A percentile compares a stretch with the other conserved stretches of the same genome.
Evolutionary conservation across 2,888 invertebrate species (phyloP).

Genomic region (Anoncus sp.): DNA sequence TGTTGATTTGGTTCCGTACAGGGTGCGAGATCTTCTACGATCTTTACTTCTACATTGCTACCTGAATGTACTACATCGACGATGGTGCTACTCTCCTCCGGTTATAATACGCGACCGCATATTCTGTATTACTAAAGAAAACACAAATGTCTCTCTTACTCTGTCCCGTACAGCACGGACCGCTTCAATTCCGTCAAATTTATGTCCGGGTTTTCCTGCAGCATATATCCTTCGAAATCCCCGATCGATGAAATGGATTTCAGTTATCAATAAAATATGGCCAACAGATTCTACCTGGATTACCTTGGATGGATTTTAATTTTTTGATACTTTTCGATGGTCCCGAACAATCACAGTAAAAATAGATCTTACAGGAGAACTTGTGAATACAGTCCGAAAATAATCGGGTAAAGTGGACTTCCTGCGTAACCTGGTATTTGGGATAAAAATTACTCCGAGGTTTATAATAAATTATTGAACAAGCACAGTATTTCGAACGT

Average conservation of each 20-base stretch:
- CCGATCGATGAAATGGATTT: constrained; percentile 25
- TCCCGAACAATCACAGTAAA: background rate
- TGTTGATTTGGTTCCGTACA: constrained; percentile 83
- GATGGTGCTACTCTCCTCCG: constrained; percentile 41
- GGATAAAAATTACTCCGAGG: background rate
- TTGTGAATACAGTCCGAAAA: background rate
- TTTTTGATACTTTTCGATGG: too few relatives aligned
- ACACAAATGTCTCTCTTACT: constrained; percentile 3
- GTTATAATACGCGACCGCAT: constrained; percentile 33
- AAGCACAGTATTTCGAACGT: background rate
- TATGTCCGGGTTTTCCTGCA: constrained; percentile 1
- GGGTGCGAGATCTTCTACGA: constrained; percentile 79
- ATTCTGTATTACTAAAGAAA: constrained; percentile 1
- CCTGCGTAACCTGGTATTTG: background rate
- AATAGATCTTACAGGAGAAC: background rate
- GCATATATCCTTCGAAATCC: constrained; percentile 3
- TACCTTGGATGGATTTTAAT: too few relatives aligned
- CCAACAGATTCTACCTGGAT: constrained; percentile 1
- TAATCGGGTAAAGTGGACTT: too few relatives aligned
- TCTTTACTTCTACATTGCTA: constrained; percentile 68
- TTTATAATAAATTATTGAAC: background rate
- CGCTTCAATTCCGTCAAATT: constrained; percentile 9
- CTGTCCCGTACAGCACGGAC: constrained; percentile 42
- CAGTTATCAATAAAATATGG: constrained; percentile 2
- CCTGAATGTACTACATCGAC: constrained; percentile 51